These are phyloP conservation scores for Drosophila paracracens DNA, from an alignment of 2,888 invertebrate genomes.

Conservation along the genomic window DNA sequence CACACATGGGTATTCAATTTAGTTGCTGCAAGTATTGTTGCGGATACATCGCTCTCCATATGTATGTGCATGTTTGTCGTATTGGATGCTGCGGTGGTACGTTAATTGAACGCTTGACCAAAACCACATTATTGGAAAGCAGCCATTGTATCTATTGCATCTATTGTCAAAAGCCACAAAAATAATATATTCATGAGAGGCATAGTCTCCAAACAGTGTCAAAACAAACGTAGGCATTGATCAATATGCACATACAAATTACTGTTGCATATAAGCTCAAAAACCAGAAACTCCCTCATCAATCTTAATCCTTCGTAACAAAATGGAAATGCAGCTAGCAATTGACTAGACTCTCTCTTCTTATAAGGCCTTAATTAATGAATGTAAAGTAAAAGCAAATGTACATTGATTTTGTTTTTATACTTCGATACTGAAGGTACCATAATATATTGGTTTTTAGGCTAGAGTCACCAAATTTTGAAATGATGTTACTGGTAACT, in stretches of 20 bases:
- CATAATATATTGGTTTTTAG: too few species aligned
- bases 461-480: too few species aligned
- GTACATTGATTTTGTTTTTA: not conserved
- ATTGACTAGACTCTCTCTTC: not conserved
- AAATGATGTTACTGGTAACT: too few species aligned
- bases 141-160: conserved; percentile 59
- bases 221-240: conserved; percentile 2
- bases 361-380: not conserved
- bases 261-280: conserved; percentile 26
- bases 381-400: not conserved
- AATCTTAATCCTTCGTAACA: not conserved
- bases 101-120: conserved; percentile 61
- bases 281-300: conserved; percentile 2
- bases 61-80: conserved; percentile 23
- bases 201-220: conserved; percentile 9
- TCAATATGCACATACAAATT: conserved; percentile 30
- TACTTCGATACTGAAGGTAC: too few species aligned
- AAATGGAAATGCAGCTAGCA: conserved; percentile 9
- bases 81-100: conserved; percentile 47
- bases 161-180: conserved; percentile 47
- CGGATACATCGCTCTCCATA: conserved; percentile 6
- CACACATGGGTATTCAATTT: conserved; percentile 32
- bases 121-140: conserved; percentile 30
- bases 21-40: conserved; percentile 30
- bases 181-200: conserved; percentile 52